phyloP scores from a whole-genome alignment of 2,113 vertebrate species.

The Phylloscopus whistleri region DNA sequence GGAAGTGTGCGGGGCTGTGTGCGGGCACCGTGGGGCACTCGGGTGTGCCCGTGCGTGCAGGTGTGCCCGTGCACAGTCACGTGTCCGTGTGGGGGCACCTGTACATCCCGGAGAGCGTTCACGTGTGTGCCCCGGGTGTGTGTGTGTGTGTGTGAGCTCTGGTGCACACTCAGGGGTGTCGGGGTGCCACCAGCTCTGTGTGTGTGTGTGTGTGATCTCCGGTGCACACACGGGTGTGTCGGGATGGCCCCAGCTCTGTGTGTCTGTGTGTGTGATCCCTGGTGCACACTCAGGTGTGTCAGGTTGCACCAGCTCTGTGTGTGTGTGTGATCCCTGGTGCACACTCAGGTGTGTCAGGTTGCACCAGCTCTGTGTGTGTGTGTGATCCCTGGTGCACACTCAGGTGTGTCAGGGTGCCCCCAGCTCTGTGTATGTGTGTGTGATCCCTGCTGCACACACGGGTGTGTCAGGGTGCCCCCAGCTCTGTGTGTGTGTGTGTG shows the following conservation, averaged over 20 bases:
- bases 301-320: too few species aligned
- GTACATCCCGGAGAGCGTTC: accelerated
- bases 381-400: not conserved
- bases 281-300: too few species aligned
- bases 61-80: not conserved
- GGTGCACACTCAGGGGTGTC: accelerated
- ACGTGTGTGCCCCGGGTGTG: not conserved
- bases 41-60: not conserved
- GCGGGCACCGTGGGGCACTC: not conserved
- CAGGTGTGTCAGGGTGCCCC: not conserved
- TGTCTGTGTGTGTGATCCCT: too few species aligned
- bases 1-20: accelerated
- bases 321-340: too few species aligned
- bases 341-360: too few species aligned
- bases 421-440: accelerated
- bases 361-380: too few species aligned
- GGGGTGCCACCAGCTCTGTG: not conserved
- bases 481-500: too few species aligned
- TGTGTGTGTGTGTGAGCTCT: not conserved
- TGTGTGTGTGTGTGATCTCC: too few species aligned
- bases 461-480: too few species aligned
- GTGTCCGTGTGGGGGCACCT: accelerated
- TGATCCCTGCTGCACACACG: too few species aligned
- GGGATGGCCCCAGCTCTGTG: too few species aligned
- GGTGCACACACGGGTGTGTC: too few species aligned